Percentiles rank a stretch among this genome's conserved stretches.
Evolutionary conservation across 2,797 vertebrate species (phyloP).

Genomic region (Catamblyrhynchus diadema): DNA sequence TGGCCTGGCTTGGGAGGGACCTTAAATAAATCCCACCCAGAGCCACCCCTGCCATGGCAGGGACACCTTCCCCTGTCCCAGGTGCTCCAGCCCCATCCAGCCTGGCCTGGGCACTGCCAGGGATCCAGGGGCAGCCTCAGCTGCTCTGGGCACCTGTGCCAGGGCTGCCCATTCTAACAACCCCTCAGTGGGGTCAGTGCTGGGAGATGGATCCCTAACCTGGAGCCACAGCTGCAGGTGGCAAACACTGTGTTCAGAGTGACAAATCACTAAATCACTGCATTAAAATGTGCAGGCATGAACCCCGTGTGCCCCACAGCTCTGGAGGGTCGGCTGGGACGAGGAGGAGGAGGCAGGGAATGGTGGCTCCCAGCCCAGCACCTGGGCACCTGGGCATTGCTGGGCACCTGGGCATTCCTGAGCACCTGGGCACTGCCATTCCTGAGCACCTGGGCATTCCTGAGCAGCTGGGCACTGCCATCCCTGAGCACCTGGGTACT

Average conservation of each 20-base stretch:
- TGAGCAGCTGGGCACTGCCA: background rate
- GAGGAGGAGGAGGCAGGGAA: slow-evolving; percentile 27
- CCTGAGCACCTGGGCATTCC: background rate
- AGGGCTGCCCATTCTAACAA: background rate
- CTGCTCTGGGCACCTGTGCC: background rate
- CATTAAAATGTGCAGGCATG: slow-evolving; percentile 74
- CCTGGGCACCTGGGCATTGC: background rate
- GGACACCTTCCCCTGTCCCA: background rate
- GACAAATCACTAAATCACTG: slow-evolving; percentile 76
- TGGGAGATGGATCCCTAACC: slow-evolving; percentile 53
- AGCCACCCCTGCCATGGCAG: background rate
- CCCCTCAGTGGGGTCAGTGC: background rate
- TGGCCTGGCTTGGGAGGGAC: background rate
- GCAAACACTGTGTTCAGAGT: slow-evolving; percentile 69
- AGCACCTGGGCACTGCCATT: background rate
- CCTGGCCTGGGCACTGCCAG: background rate
- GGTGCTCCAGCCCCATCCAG: background rate
- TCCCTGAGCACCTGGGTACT: too few relatives aligned
- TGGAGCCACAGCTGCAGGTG: slow-evolving; percentile 62
- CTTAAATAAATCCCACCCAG: background rate
- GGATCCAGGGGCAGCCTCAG: background rate
- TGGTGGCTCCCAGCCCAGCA: slow-evolving; percentile 41
- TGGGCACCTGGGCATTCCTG: background rate
- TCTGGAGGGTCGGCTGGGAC: background rate
- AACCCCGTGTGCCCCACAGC: slow-evolving; percentile 13